These are phyloP conservation scores for Heliconius aoede DNA, from an alignment of 2,888 invertebrate species.

Conservation along the genomic window DNA sequence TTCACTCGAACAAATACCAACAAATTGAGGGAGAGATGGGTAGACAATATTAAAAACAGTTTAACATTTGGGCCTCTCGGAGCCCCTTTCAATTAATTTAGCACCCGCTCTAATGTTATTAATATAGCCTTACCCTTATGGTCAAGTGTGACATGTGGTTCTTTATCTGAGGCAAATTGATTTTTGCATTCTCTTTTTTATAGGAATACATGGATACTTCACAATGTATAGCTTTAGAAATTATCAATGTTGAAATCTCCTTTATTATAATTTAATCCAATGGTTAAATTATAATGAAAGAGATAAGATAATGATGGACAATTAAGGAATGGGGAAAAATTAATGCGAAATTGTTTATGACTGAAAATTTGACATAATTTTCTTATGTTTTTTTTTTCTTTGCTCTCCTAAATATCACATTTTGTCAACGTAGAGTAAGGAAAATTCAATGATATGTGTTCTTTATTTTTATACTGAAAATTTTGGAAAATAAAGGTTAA, in stretches of 20 bases:
- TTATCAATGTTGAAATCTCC: conserved; percentile 31
- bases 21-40: conserved; percentile 52
- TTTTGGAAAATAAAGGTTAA: too few species aligned
- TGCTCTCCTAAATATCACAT: too few species aligned
- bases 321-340: not conserved
- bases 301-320: too few species aligned
- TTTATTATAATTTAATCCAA: conserved; percentile 19
- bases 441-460: too few species aligned
- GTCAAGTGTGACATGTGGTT: conserved; percentile 77
- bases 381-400: too few species aligned
- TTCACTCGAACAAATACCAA: conserved; percentile 40
- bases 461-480: too few species aligned
- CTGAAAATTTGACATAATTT: too few species aligned
- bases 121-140: conserved; percentile 71
- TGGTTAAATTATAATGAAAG: too few species aligned
- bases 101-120: conserved; percentile 70
- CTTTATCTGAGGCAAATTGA: conserved; percentile 71
- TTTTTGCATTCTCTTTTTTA: conserved; percentile 54
- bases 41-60: conserved; percentile 75
- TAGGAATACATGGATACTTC: conserved; percentile 30
- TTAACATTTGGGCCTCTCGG: conserved; percentile 74
- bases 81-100: conserved; percentile 70
- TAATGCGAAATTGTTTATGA: too few species aligned
- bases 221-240: conserved; percentile 29
- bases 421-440: too few species aligned